Base-by-base conservation (phyloP, 2,797 vertebrate species). In the Urocyon cinereoargenteus region DNA sequence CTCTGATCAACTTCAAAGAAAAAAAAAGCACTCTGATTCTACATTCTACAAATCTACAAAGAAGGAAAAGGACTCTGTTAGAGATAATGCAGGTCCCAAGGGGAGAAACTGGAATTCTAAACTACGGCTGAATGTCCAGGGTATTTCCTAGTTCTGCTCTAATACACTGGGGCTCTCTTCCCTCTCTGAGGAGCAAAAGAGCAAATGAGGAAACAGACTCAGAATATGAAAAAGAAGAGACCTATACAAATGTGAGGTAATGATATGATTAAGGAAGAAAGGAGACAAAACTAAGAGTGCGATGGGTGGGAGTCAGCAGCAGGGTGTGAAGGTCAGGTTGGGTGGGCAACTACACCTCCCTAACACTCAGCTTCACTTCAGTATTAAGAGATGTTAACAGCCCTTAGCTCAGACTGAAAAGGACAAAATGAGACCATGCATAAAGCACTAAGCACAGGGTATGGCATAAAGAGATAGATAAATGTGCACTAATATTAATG, bases 181-280 rank as follows among this genome's bases (percentile, higher is more conserved):
- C 62, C 40, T 75, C 49, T 70, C 59, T 0, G 0, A 77, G 45
- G 0, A 34, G 7, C 19, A 21, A 59, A 59, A 26, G 12, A 62
- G 61, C 24, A 85, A 90, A 72, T 86, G 36, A 95, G 66, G 96
- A 96, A 94, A 86, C 11, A 12, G 36, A 96, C 64, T 93, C 81
- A 40, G n/a, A 55, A 73, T n/a, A 3, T 90, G n/a, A 96, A 92
- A 97, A 93, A 34, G 68, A 49, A 15, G 26, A 82, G 34, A 72
- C 13, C 64, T 49, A 91, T 9, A 78, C 36, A 77, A 90, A 94
- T 7, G 77, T 40, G 45, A 94, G 88, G 40, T 82, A 34, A 79
- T n/a, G 13, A 66, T 16, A 0, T n/a, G 34, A 91, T 53, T 92
- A 86, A 89, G 72, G 40, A 57, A 86, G 14, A 91, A 86, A 81